Base-by-base conservation (phyloP, 2,888 invertebrate species). In the Nineta flava region DNA sequence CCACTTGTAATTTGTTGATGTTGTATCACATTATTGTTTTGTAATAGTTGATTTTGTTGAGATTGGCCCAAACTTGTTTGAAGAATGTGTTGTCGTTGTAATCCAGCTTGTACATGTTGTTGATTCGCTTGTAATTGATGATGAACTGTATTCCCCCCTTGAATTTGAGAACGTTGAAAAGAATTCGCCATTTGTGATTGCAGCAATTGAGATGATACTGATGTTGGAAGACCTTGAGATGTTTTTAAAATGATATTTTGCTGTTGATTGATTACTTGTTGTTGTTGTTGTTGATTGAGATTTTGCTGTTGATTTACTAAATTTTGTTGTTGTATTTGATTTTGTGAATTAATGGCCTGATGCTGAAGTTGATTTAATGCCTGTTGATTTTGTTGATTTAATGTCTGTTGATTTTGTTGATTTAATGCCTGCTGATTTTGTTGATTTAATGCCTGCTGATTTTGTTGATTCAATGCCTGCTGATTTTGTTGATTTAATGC, bases 101-200 rank as follows among this genome's bases (percentile, higher is more conserved):
- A 57, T 17, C 57, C 62, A 13, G 59, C 57, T 42, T 57, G 50
- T 32, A 17, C 48, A 51, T 38, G 56, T 49, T 32, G 53, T 53
- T 59, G 59, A 59, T 54, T 47, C 54, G 55, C 26, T 56, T 56
- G 40, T 59, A 56, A 31, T 57, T 57, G 47, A 56, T 51, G 19
- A 52, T 49, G 43, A 59, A 59, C 46, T 62, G 62, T 60, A 58
- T 50, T 67, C 67, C 19, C 19, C 35, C 38, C 38, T 38, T 38
- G 38, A 7, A 38, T 7, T 38, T 38, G 38, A 13, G 38, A 13
- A 12, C 38, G 38, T 58, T 69, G 72, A 54, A 70, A 71, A 12
- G 56, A 57, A 55, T 52, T 64, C 56, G 50, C 62, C 59, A 50
- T 61, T 55, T 50, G 59, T 9, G 44, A 21, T 12, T 44, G 44